Conservation (phyloP, 2,888 invertebrate genomes). For the Meloe dianella region DNA sequence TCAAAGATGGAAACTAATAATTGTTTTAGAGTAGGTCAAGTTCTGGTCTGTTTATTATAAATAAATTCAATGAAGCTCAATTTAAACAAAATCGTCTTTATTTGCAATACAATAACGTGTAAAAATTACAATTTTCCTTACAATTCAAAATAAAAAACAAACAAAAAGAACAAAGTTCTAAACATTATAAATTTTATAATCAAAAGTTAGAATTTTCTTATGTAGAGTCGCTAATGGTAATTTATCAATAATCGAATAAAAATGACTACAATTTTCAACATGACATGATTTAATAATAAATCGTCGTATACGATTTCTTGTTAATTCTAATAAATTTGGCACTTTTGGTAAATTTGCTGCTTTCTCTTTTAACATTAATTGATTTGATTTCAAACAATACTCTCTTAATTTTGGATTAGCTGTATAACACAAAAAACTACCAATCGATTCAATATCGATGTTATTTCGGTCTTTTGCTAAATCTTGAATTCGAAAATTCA, state of each 20-base stretch:
- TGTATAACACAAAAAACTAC: neutral
- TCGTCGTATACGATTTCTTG: neutral
- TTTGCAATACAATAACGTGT: too few relatives aligned
- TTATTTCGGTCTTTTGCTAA: neutral
- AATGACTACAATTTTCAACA: neutral
- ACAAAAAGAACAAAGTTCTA: neutral
- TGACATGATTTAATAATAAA: neutral
- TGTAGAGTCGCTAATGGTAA: neutral
- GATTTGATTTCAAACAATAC: neutral
- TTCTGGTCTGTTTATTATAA: too few relatives aligned
- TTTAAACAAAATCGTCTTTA: neutral
- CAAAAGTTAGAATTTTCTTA: neutral
- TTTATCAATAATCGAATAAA: neutral
- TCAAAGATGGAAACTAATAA: too few relatives aligned
- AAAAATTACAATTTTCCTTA: too few relatives aligned
- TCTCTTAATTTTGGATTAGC: neutral
- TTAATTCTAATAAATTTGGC: constrained; percentile 4
- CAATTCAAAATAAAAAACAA: neutral
- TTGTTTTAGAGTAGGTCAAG: too few relatives aligned
- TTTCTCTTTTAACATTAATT: neutral
- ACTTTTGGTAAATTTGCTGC: neutral
- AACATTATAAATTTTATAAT: constrained; percentile 4
- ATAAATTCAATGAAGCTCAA: too few relatives aligned
- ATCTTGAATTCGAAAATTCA: neutral
- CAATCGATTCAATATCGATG: neutral